Evolutionary conservation across 2,888 invertebrate genomes (phyloP).

Genomic region (Hyles lineata): DNA sequence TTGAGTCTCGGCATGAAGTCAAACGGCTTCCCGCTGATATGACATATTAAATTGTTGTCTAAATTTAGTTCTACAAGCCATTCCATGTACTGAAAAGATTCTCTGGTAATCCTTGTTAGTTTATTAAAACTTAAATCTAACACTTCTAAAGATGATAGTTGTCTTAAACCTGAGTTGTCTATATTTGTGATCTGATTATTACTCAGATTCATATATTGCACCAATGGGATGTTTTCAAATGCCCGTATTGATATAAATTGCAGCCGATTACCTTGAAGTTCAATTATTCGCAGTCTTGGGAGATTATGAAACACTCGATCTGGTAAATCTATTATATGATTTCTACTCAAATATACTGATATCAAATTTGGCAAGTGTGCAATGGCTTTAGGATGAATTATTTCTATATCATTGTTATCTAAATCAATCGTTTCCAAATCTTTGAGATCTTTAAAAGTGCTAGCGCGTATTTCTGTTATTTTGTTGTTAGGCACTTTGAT

Average conservation of each 20-base stretch:
- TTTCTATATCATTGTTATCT: constrained; percentile 91
- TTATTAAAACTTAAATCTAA: constrained; percentile 93
- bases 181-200: constrained; percentile 90
- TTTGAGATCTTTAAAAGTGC: constrained; percentile 89
- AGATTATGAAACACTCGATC: constrained; percentile 91
- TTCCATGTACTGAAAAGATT: constrained; percentile 89
- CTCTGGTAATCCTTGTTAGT: constrained; percentile 88
- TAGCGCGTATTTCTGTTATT: constrained; percentile 88
- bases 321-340: constrained; percentile 90
- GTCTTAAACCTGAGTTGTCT: constrained; percentile 90
- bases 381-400: constrained; percentile 90
- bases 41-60: constrained; percentile 93
- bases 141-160: constrained; percentile 91
- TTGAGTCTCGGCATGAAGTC: constrained; percentile 93
- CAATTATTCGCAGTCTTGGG: constrained; percentile 89
- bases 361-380: constrained; percentile 88
- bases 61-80: constrained; percentile 94
- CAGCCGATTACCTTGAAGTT: constrained; percentile 92
- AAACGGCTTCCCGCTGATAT: constrained; percentile 91
- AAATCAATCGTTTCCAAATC: constrained; percentile 90
- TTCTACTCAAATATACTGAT: constrained; percentile 88
- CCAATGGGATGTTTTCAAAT: constrained; percentile 90
- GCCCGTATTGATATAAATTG: constrained; percentile 89
- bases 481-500: constrained; percentile 91
- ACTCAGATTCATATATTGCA: constrained; percentile 93